A percentile compares a stretch with the other conserved stretches of the same genome.
These are phyloP conservation scores for Menidia beryllina DNA, from an alignment of 2,113 vertebrate genomes.

Conservation along the genomic window DNA sequence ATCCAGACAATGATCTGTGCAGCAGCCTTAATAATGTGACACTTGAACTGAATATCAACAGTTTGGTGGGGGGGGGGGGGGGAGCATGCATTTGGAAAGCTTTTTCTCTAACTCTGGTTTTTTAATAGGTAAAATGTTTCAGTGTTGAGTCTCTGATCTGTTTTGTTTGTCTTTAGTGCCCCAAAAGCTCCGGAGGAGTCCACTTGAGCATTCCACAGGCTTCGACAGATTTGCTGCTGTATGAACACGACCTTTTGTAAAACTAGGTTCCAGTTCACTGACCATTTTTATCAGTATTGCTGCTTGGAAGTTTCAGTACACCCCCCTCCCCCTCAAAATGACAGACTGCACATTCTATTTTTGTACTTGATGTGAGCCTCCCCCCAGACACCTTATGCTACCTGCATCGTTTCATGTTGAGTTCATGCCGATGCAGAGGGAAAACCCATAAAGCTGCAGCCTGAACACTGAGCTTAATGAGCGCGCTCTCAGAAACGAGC, in stretches of 20 bases:
- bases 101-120: too few species aligned
- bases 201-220: constrained; percentile 29
- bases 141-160: too few species aligned
- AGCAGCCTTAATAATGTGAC: too few species aligned
- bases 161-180: constrained; percentile 49
- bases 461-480: not conserved
- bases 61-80: too few species aligned
- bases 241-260: constrained; percentile 10
- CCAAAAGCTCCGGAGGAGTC: constrained; percentile 67
- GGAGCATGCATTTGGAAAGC: too few species aligned
- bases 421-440: not conserved
- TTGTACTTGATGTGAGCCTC: constrained; percentile 42
- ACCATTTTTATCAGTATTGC: constrained; percentile 17
- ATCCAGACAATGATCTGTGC: too few species aligned
- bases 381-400: constrained; percentile 14
- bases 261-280: constrained; percentile 31
- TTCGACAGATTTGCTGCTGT: constrained; percentile 53
- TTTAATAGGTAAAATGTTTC: too few species aligned
- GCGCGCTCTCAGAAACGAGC: not conserved
- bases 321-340: not conserved
- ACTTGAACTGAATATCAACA: too few species aligned
- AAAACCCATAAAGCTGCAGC: too few species aligned
- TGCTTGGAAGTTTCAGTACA: constrained; percentile 44
- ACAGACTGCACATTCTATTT: constrained; percentile 49
- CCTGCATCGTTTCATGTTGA: not conserved